Evolutionary conservation across 2,113 vertebrate genomes (phyloP).

Genomic region (Aythya baeri): DNA sequence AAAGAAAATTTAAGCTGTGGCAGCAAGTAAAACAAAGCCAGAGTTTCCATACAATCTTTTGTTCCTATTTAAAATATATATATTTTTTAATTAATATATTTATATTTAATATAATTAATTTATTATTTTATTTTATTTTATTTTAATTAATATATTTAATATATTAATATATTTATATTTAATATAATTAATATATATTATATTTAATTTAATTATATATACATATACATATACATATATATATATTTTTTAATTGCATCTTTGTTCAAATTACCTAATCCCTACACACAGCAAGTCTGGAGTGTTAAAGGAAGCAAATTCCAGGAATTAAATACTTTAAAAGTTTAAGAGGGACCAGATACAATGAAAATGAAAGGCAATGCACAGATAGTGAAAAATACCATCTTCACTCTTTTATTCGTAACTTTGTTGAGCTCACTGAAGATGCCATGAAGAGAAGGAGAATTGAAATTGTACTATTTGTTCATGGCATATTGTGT

Average conservation of each 20-base stretch:
- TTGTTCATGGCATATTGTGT: slow-evolving; percentile 8
- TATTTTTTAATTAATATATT: too few species aligned
- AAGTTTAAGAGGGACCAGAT: background rate
- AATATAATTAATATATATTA: too few species aligned
- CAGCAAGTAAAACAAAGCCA: background rate
- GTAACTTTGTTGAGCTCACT: background rate
- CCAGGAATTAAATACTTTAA: background rate
- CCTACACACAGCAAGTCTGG: background rate
- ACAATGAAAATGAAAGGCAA: background rate
- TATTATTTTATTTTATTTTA: too few species aligned
- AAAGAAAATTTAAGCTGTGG: background rate
- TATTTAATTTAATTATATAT: too few species aligned
- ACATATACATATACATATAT: too few species aligned
- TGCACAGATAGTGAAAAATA: background rate
- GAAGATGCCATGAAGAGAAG: background rate
- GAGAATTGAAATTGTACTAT: background rate
- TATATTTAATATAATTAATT: too few species aligned
- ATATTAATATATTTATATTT: too few species aligned
- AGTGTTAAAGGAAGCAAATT: background rate
- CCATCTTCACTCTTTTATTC: background rate
- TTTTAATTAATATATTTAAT: too few species aligned
- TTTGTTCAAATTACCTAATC: background rate
- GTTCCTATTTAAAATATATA: background rate
- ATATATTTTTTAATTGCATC: background rate
- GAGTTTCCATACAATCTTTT: background rate